A percentile compares a stretch with the other conserved stretches of the same genome.
phyloP scores from a whole-genome alignment of 2,797 vertebrate genomes.

The Pangasius krempfi region DNA sequence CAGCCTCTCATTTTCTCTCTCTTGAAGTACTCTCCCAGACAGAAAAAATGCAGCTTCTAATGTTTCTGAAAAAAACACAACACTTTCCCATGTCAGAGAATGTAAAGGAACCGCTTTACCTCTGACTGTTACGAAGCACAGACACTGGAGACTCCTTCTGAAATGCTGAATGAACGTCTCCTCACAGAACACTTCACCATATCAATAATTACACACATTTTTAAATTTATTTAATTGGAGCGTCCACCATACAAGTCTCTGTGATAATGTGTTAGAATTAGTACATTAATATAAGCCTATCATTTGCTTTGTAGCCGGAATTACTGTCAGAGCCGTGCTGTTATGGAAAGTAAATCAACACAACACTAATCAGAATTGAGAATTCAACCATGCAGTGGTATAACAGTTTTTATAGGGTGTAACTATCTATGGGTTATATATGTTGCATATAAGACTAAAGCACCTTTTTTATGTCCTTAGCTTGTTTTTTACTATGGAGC shows the following conservation, averaged over 20 bases:
- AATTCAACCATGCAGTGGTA: not conserved
- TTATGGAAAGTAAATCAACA: not conserved
- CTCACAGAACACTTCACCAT: not conserved
- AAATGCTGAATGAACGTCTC: not conserved
- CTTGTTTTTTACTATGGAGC: slow-evolving; percentile 92
- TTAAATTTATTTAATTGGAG: not conserved
- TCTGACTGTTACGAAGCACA: slow-evolving; percentile 18
- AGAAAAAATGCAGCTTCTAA: not conserved
- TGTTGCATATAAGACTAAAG: not conserved
- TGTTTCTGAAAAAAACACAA: not conserved
- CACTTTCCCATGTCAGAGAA: slow-evolving; percentile 5
- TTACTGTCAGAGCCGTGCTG: not conserved
- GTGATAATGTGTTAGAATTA: not conserved
- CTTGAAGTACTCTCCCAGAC: slow-evolving; percentile 5
- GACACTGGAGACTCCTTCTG: not conserved
- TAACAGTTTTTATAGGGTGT: not conserved
- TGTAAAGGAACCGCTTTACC: slow-evolving; percentile 9
- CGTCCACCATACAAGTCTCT: not conserved
- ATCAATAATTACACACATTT: not conserved
- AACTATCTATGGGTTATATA: not conserved
- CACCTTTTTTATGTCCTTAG: slow-evolving; percentile 64
- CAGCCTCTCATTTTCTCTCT: not conserved
- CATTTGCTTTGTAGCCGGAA: not conserved
- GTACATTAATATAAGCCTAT: not conserved
- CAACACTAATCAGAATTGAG: not conserved